Evolutionary conservation across 2,888 invertebrate genomes (phyloP).

Genomic region (Leptarthrus brevirostris): DNA sequence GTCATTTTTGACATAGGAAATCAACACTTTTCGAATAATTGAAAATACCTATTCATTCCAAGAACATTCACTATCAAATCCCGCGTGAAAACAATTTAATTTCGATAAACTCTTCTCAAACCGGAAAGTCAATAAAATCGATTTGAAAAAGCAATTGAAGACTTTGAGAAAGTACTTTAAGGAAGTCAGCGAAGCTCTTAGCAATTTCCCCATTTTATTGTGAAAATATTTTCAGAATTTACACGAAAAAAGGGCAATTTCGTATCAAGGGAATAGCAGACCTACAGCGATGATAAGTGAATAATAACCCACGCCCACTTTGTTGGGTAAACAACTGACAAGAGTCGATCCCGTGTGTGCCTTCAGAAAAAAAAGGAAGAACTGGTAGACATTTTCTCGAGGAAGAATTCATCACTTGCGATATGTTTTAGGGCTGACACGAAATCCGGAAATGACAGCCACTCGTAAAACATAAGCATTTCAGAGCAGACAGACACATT

Average conservation of each 20-base stretch:
- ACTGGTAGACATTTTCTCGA: not conserved
- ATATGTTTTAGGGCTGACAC: not conserved
- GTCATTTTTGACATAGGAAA: too few species aligned
- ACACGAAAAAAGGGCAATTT: not conserved
- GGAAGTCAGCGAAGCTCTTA: not conserved
- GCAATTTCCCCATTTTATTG: constrained; percentile 5
- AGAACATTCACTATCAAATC: not conserved
- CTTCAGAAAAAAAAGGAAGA: too few species aligned
- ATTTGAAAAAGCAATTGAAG: not conserved
- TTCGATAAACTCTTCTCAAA: too few species aligned
- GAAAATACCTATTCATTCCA: too few species aligned
- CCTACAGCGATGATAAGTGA: not conserved
- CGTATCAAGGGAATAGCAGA: not conserved
- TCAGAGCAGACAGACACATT: not conserved
- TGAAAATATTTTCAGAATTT: constrained; percentile 20
- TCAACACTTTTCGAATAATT: too few species aligned
- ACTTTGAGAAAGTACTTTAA: not conserved
- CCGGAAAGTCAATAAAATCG: not conserved
- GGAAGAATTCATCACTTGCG: constrained; percentile 3
- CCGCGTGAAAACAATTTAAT: not conserved
- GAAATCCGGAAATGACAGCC: not conserved
- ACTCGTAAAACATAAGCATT: not conserved
- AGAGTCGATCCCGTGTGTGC: not conserved
- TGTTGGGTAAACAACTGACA: not conserved
- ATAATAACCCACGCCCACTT: not conserved